Percentiles rank a stretch among this genome's conserved stretches.
Evolutionary conservation across 2,797 vertebrate genomes (phyloP).

Genomic region (Tokudaia muenninki): DNA sequence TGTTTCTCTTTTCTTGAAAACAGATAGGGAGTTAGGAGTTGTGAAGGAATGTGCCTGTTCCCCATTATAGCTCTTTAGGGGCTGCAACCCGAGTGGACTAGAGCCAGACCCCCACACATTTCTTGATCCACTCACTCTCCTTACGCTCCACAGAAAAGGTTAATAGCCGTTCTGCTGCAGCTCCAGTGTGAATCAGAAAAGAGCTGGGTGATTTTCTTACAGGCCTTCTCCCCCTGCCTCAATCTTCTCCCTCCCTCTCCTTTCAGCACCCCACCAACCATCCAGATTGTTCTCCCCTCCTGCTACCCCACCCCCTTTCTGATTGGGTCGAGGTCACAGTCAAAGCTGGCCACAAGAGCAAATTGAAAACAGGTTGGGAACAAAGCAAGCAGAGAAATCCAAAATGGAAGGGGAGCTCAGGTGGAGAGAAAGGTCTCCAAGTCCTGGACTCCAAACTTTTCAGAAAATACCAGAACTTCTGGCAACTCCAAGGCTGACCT

Average conservation of each 20-base stretch:
- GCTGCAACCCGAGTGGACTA: constrained; percentile 88
- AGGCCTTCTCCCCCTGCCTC: constrained; percentile 50
- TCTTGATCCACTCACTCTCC: constrained; percentile 87
- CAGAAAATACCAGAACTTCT: background rate
- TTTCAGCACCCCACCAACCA: constrained; percentile 60
- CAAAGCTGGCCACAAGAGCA: constrained; percentile 85
- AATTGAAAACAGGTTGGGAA: constrained; percentile 89
- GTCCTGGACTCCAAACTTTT: background rate
- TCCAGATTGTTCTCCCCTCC: background rate
- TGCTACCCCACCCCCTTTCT: constrained; percentile 71
- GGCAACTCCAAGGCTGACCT: background rate
- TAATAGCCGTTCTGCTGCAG: constrained; percentile 83
- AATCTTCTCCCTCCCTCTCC: background rate
- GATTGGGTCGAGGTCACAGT: constrained; percentile 86
- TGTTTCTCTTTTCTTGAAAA: constrained; percentile 89
- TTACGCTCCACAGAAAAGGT: constrained; percentile 86
- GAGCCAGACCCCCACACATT: constrained; percentile 86
- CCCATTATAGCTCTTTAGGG: constrained; percentile 89
- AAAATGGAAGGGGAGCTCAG: constrained; percentile 66
- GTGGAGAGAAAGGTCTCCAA: constrained; percentile 60
- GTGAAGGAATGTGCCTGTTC: constrained; percentile 89
- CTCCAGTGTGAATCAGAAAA: constrained; percentile 84
- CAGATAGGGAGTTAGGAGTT: constrained; percentile 87
- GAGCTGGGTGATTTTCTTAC: constrained; percentile 79
- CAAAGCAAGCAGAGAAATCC: constrained; percentile 82